phyloP scores from a whole-genome alignment of 2,888 invertebrate genomes.

The Drosophila cracens region DNA sequence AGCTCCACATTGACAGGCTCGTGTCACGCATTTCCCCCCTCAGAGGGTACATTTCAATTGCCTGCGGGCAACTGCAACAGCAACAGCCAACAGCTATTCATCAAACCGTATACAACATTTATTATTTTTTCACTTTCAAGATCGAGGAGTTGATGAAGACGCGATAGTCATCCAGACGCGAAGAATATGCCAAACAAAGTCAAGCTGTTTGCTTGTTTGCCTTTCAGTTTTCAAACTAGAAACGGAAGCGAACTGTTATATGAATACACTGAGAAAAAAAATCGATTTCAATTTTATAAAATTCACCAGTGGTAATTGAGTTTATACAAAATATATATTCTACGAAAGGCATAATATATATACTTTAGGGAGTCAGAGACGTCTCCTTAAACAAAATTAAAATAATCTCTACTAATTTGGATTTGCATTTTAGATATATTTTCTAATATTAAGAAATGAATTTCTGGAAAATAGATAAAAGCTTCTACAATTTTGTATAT shows the following conservation, averaged over 20 bases:
- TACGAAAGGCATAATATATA: background rate
- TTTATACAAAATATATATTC: background rate
- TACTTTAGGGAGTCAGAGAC: too few relatives aligned
- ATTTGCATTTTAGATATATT: background rate
- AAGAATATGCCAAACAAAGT: constrained; percentile 6
- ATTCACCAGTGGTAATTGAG: background rate
- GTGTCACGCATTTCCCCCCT: constrained; percentile 15
- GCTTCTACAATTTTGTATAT: background rate
- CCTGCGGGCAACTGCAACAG: background rate
- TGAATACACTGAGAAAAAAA: background rate
- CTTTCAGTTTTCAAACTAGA: constrained; percentile 68
- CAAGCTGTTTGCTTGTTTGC: constrained; percentile 12
- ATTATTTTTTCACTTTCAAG: constrained; percentile 63
- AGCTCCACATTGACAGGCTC: background rate
- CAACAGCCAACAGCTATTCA: constrained; percentile 17
- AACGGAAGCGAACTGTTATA: constrained; percentile 50
- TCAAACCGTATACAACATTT: constrained; percentile 29
- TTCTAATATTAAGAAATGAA: background rate
- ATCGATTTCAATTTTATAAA: background rate
- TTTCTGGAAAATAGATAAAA: too few relatives aligned
- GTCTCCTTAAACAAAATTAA: background rate
- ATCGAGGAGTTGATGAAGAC: constrained; percentile 24
- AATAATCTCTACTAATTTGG: too few relatives aligned
- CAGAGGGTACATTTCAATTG: constrained; percentile 13
- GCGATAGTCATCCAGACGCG: constrained; percentile 28